These are phyloP conservation scores for Vimba vimba DNA, from an alignment of 2,113 vertebrate genomes.

Conservation along the genomic window DNA sequence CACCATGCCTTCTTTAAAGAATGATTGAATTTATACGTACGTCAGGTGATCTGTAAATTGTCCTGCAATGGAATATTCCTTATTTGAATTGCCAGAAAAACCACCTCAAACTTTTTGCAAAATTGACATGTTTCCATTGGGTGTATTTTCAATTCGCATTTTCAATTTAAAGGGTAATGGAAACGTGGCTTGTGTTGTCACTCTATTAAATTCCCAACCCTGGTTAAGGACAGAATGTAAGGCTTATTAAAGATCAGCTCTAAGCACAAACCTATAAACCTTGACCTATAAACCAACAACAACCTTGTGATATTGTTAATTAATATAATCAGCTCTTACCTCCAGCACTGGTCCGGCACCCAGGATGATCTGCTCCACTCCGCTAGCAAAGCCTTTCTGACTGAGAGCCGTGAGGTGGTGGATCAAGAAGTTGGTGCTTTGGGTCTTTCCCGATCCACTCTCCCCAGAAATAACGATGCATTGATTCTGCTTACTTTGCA, in stretches of 20 bases:
- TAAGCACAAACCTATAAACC: background rate
- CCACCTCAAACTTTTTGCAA: too few relatives aligned
- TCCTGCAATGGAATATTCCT: too few relatives aligned
- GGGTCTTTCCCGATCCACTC: slow-evolving; percentile 97
- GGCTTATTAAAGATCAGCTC: background rate
- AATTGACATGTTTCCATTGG: too few relatives aligned
- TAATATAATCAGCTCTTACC: slow-evolving; percentile 71
- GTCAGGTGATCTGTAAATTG: too few relatives aligned
- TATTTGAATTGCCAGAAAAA: too few relatives aligned
- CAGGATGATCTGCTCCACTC: slow-evolving; percentile 98
- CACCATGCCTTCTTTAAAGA: too few relatives aligned
- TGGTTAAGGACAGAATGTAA: too few relatives aligned
- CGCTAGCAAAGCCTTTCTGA: slow-evolving; percentile 98
- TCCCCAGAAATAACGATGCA: slow-evolving; percentile 98
- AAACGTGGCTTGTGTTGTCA: too few relatives aligned
- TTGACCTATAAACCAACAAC: background rate
- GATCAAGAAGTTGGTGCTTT: slow-evolving; percentile 99
- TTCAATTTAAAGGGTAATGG: too few relatives aligned
- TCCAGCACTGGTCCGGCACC: slow-evolving; percentile 97
- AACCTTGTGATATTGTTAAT: background rate
- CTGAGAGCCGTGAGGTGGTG: slow-evolving; percentile 98
- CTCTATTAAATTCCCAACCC: too few relatives aligned
- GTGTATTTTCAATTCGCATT: background rate
- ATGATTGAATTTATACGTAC: too few relatives aligned
- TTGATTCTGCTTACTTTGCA: slow-evolving; percentile 91